Percentiles rank a stretch among this genome's conserved stretches.
Evolutionary conservation across 2,113 vertebrate genomes (phyloP).

Genomic region (Nesoenas mayeri): DNA sequence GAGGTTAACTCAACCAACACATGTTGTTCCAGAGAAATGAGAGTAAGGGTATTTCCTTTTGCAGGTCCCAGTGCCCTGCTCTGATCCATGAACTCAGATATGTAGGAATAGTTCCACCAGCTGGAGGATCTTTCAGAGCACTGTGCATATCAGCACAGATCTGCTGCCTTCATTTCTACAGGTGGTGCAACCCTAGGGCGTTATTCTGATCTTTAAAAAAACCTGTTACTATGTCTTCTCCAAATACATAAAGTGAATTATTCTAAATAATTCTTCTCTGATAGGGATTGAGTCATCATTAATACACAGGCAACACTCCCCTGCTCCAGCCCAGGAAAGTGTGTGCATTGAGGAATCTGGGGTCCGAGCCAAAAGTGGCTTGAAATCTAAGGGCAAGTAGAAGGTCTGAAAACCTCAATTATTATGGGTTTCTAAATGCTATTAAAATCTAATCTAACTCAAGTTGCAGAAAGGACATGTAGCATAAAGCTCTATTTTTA

Average conservation of each 20-base stretch:
- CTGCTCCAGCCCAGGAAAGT: fast-evolving
- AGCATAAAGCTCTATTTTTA: background rate
- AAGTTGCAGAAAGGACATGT: background rate
- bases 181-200: background rate
- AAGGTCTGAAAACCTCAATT: background rate
- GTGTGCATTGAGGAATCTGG: fast-evolving
- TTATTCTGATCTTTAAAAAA: background rate
- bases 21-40: background rate
- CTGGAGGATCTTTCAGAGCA: background rate
- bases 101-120: background rate
- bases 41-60: background rate
- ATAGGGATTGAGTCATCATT: background rate
- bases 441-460: background rate
- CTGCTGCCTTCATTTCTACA: background rate
- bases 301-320: background rate
- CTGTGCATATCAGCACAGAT: background rate
- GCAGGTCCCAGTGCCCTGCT: background rate
- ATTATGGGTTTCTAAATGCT: background rate
- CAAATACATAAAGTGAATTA: background rate
- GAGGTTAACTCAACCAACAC: background rate
- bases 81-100: background rate
- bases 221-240: background rate
- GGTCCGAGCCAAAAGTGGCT: background rate
- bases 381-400: background rate
- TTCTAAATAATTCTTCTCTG: background rate